Percentiles rank a stretch among this genome's conserved stretches.
These are phyloP conservation scores for Poecilia wingei DNA, from an alignment of 2,797 vertebrate genomes.

Conservation along the genomic window DNA sequence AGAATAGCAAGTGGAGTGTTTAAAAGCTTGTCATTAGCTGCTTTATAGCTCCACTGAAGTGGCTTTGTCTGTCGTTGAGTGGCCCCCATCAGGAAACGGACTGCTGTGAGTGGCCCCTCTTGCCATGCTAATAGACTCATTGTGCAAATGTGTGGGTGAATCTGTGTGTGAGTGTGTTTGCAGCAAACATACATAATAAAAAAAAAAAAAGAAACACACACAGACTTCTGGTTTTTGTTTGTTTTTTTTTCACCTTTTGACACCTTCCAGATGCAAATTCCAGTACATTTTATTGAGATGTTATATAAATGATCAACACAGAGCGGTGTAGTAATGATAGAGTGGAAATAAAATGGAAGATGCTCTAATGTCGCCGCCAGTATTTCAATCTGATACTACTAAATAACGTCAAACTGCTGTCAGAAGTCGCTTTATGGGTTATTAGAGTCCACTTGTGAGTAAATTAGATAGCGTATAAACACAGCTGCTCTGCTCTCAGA, in stretches of 20 bases:
- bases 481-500: background rate
- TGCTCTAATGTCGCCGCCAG: background rate
- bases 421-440: background rate
- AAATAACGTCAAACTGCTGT: background rate
- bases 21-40: slow-evolving; percentile 36
- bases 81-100: slow-evolving; percentile 28
- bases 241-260: background rate
- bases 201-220: slow-evolving; percentile 25
- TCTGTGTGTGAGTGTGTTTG: slow-evolving; percentile 4
- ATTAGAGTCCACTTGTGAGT: background rate
- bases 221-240: slow-evolving; percentile 4
- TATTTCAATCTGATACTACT: background rate
- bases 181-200: slow-evolving; percentile 1
- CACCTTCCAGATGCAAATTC: background rate
- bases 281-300: background rate
- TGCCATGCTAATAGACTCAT: slow-evolving; percentile 10
- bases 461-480: background rate
- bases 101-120: slow-evolving; percentile 34
- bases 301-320: background rate
- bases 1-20: slow-evolving; percentile 30
- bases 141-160: slow-evolving; percentile 8
- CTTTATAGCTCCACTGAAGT: slow-evolving; percentile 41
- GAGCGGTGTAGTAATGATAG: background rate
- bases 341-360: background rate
- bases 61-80: slow-evolving; percentile 49